These are phyloP conservation scores for Episyrphus balteatus DNA, from an alignment of 1,140 invertebrate species.

Conservation along the genomic window DNA sequence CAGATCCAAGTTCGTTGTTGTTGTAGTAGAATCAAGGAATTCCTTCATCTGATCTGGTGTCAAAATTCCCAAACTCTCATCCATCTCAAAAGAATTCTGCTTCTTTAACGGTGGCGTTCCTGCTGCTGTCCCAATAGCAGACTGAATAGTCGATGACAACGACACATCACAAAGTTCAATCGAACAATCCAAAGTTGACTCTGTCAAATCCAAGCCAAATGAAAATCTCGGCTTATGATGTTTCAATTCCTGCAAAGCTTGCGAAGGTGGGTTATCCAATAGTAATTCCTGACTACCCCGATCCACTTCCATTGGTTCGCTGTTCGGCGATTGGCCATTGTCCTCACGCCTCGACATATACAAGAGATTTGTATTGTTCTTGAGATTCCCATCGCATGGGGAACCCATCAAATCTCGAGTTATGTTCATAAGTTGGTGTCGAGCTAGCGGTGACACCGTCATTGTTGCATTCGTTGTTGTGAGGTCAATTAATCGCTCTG, in stretches of 20 bases:
- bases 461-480: slow-evolving; percentile 8
- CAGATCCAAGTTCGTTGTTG: slow-evolving; percentile 46
- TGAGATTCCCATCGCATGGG: slow-evolving; percentile 1
- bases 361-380: slow-evolving; percentile 7
- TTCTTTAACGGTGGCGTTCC: slow-evolving; percentile 43
- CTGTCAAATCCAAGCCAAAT: slow-evolving; percentile 29
- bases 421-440: slow-evolving; percentile 23
- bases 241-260: slow-evolving; percentile 6
- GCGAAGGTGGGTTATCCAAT: not conserved
- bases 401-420: slow-evolving; percentile 4
- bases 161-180: slow-evolving; percentile 33
- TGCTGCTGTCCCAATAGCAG: slow-evolving; percentile 7
- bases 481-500: slow-evolving; percentile 23
- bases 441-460: slow-evolving; percentile 15
- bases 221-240: slow-evolving; percentile 21
- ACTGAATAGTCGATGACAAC: slow-evolving; percentile 14
- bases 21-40: slow-evolving; percentile 27
- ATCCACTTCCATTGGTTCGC: slow-evolving; percentile 5
- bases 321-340: slow-evolving; percentile 10
- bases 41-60: slow-evolving; percentile 75
- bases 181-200: slow-evolving; percentile 27
- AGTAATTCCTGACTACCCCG: slow-evolving; percentile 1
- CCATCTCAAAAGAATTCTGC: slow-evolving; percentile 61
- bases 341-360: slow-evolving; percentile 14
- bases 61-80: slow-evolving; percentile 72